Conservation (phyloP, 2,113 vertebrate species). For the Colaptes auratus region DNA sequence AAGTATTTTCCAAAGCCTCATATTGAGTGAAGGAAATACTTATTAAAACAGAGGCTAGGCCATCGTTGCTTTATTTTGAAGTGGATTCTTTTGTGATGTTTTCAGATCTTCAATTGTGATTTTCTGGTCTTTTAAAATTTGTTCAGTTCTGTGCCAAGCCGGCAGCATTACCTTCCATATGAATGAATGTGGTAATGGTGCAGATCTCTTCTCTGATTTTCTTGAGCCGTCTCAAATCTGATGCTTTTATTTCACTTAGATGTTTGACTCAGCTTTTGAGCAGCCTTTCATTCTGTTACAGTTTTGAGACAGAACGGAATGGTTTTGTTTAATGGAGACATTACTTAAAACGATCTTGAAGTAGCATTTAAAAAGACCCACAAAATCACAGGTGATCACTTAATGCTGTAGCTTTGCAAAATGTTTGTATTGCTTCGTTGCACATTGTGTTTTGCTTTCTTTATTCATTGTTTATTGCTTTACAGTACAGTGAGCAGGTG, state of each 20-base stretch:
- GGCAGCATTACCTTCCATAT: not conserved
- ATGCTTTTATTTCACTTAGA: constrained; percentile 17
- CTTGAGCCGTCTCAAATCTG: constrained; percentile 3
- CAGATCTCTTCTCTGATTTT: not conserved
- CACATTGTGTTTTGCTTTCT: constrained; percentile 57
- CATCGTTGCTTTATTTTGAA: not conserved
- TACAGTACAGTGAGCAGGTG: constrained; percentile 53
- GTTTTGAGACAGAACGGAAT: constrained; percentile 33
- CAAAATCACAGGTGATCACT: constrained; percentile 61
- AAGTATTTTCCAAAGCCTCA: constrained; percentile 33
- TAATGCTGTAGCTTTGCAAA: constrained; percentile 52
- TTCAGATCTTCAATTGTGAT: not conserved
- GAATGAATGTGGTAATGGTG: not conserved
- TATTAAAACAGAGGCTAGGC: not conserved
- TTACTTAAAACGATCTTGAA: constrained; percentile 44
- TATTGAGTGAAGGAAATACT: not conserved
- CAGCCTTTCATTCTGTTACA: constrained; percentile 32
- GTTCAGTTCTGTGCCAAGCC: not conserved
- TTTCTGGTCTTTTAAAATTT: not conserved
- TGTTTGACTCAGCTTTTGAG: constrained; percentile 6
- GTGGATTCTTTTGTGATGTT: not conserved
- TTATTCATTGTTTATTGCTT: constrained; percentile 66
- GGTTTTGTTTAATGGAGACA: constrained; percentile 32
- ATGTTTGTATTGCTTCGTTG: constrained; percentile 55
- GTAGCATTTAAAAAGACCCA: constrained; percentile 46